Percentiles rank a stretch among this genome's conserved stretches.
Evolutionary conservation across 2,797 vertebrate genomes (phyloP).

Genomic region (Synaphobranchus kaupii): DNA sequence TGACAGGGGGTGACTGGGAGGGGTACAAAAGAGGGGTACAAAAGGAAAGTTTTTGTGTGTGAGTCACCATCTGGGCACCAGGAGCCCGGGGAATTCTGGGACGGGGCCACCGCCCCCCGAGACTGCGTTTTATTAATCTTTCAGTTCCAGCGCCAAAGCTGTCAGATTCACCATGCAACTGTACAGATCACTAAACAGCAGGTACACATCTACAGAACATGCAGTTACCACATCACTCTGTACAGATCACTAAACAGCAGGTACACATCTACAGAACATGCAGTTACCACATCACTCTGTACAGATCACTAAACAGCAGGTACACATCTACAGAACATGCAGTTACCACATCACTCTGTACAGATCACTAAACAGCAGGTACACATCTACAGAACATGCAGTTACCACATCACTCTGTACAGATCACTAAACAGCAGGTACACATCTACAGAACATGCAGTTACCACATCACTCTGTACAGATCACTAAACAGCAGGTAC

Average conservation of each 20-base stretch:
- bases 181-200: not conserved
- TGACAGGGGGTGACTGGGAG: no score
- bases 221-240: not conserved
- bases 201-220: not conserved
- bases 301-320: not conserved
- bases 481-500: not conserved
- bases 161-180: not conserved
- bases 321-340: not conserved
- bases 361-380: not conserved
- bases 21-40: no score
- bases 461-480: not conserved
- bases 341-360: not conserved
- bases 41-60: not conserved
- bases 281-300: not conserved
- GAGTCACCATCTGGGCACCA: constrained; percentile 22
- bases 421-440: not conserved
- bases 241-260: not conserved
- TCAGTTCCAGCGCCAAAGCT: not conserved
- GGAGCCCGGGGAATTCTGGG: no score
- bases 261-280: not conserved
- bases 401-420: not conserved
- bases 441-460: not conserved
- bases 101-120: no score
- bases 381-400: not conserved
- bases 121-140: not conserved